Evolutionary conservation across 2,113 vertebrate genomes (phyloP), one percentile per base, ranked within the genome.

Genomic region (Cheirogaleus medius): DNA sequence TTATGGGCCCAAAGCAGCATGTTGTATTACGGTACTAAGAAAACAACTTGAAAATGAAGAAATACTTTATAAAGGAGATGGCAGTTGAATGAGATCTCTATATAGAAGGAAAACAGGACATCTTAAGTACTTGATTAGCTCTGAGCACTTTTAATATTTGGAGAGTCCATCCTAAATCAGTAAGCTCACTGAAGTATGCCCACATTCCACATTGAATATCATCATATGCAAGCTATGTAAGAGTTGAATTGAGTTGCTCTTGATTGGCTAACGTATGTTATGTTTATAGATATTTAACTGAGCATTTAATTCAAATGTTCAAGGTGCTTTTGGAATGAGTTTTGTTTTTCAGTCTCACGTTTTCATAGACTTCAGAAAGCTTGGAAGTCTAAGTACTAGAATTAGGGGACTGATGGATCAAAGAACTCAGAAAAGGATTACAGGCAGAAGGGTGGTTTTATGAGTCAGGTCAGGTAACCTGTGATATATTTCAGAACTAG

Each of bases 41-140:
- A 84, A 86, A 49, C 34, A 74, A 82, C n/a, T 73, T 90, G 34
- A 52, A 89, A 87, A 63, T 34, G 63, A 93, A 66, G 52, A 91
- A 71, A 37, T 17, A 6, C 17, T 32, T 42, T 25, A 2, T 63
- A 27, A 90, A 90, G 49, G 52, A 42, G 11, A 1, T 88, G 11
- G 25, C 39, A 27, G 0, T 77, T 47, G 76, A 86, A 25, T 54
- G 23, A 37, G 18, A 15, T 82, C 73, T 85, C 89, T 49, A 9
- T 56, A 6, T 14, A 32, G 64, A 91, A 93, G 54, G 64, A 87
- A 76, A 42, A 3, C 23, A 12, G 9, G 11, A 3, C 3, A 21
- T 9, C 1, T 7, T 32, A 60, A 60, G n/a, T 15, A 4, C 29
- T 88, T 32, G 34, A 10, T 18, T 63, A 54, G 18, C 34, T 71